Base-by-base conservation (phyloP, 2,888 invertebrate genomes). In the Cephus runcator region DNA sequence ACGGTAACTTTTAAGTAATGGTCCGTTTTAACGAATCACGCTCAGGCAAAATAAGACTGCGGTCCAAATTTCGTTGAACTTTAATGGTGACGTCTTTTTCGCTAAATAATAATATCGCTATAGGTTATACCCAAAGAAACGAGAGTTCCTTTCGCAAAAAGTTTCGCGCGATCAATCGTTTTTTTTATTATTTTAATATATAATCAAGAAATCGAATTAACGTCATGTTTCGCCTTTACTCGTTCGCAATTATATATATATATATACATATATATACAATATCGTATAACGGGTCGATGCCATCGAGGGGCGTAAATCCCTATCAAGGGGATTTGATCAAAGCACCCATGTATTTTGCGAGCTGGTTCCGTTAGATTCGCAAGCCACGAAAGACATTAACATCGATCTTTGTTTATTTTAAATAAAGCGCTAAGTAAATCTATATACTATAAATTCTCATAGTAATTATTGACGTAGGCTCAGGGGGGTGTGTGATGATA, bases 181-280 rank as follows among this genome's bases (percentile, higher is more conserved):
- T 78, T 81, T 78, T 81, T 81, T 75, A 34, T 75, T 35, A 74
- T 31, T 35, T 68, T 76, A 77, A 80, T 79, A 31, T 34, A 78
- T 78, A 71, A 69, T 36, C 68, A 40, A 76, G 23, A 30, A 75
- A 75, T 76, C 75, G 76, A 76, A 36, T 77, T 31, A 71, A 15
- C 15, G 15, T 40, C 73, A 73, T 73, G 36, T 30, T 9, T 34
- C 11, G 69, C 34, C 68, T 23, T 30, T 69, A 31, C 68, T 31
- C 69, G 68, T n/a, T 56, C 23, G 36, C 68, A 77, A 73, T 35
- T 34, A 74, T 36, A 36, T 40, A 35, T 35, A 69, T 33, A 69
- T 35, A 35, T 36, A 69, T 33, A 74, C 12, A 35, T 4, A 35
- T 35, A 69, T 33, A 69, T 36, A 36, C 11, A 34, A 11, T 40